phyloP scores from a whole-genome alignment of 2,113 vertebrate species.

The Etheostoma cragini region DNA sequence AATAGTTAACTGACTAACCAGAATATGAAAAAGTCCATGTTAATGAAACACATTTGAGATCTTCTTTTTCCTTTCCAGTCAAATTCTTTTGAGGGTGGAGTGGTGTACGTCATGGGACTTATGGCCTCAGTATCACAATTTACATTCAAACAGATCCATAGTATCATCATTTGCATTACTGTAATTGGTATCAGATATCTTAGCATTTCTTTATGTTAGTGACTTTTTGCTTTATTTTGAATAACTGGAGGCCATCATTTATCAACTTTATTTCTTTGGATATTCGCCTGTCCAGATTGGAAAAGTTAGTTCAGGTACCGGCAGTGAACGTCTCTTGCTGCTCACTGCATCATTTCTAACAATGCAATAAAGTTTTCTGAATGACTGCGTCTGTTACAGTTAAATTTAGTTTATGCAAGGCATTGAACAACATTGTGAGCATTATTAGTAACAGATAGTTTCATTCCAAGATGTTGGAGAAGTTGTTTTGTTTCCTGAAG shows the following conservation, averaged over 20 bases:
- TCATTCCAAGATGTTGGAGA: slow-evolving; percentile 9
- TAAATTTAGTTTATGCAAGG: slow-evolving; percentile 35
- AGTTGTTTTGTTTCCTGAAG: slow-evolving; percentile 30
- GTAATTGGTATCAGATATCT: slow-evolving; percentile 14
- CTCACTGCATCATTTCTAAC: slow-evolving; percentile 38
- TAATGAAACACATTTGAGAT: not conserved
- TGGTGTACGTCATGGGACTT: not conserved
- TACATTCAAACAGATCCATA: slow-evolving; percentile 11
- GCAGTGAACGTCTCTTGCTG: slow-evolving; percentile 12
- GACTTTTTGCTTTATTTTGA: slow-evolving; percentile 49
- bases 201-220: slow-evolving; percentile 29
- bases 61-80: not conserved
- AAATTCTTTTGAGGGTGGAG: not conserved
- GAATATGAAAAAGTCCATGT: not conserved
- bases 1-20: not conserved
- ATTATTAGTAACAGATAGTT: slow-evolving; percentile 13
- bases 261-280: slow-evolving; percentile 1
- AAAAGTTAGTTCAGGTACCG: slow-evolving; percentile 51
- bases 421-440: slow-evolving; percentile 31
- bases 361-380: slow-evolving; percentile 59
- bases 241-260: slow-evolving; percentile 32
- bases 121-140: not conserved
- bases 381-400: slow-evolving; percentile 26
- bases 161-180: not conserved
- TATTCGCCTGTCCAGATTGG: slow-evolving; percentile 1